Percentiles rank a stretch among this genome's conserved stretches.
Evolutionary conservation across 2,797 vertebrate species (phyloP).

Genomic region (Sarcoramphus papa): DNA sequence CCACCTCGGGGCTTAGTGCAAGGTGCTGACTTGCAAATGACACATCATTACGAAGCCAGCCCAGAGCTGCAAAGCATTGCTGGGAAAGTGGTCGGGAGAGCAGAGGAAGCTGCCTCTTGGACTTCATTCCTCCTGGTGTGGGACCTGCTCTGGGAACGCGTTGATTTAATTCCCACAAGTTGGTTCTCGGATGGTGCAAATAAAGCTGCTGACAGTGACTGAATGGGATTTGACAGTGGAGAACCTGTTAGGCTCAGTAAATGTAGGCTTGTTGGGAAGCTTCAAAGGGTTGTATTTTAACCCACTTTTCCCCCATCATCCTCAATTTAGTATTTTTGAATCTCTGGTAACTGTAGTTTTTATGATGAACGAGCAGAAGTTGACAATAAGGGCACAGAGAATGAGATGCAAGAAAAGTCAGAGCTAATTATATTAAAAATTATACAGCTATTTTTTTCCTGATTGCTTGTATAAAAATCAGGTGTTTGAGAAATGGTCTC

Average conservation of each 20-base stretch:
- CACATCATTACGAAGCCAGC: constrained; percentile 46
- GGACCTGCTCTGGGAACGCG: constrained; percentile 21
- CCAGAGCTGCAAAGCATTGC: constrained; percentile 50
- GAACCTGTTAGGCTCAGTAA: constrained; percentile 42
- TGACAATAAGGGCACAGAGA: constrained; percentile 12
- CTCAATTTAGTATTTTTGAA: constrained; percentile 20
- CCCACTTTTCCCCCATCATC: constrained; percentile 1
- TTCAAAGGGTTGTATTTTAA: constrained; percentile 51
- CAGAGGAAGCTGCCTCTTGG: constrained; percentile 3
- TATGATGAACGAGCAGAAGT: background rate
- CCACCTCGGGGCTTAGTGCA: constrained; percentile 51
- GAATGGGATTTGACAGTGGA: constrained; percentile 42
- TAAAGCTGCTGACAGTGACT: constrained; percentile 60
- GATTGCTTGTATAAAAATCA: constrained; percentile 29
- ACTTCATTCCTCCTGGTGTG: constrained; percentile 1
- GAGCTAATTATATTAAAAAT: constrained; percentile 21
- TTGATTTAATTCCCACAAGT: constrained; percentile 56
- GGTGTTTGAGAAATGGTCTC: constrained; percentile 24
- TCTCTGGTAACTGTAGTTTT: constrained; percentile 10
- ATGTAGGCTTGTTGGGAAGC: constrained; percentile 49
- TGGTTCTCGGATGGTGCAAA: constrained; percentile 31
- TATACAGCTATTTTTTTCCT: background rate
- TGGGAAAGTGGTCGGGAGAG: constrained; percentile 44
- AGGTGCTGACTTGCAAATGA: constrained; percentile 65
- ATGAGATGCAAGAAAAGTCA: background rate